A percentile compares a stretch with the other conserved stretches of the same genome.
These are phyloP conservation scores for Turnix velox DNA, from an alignment of 2,113 vertebrate genomes.

Conservation along the genomic window DNA sequence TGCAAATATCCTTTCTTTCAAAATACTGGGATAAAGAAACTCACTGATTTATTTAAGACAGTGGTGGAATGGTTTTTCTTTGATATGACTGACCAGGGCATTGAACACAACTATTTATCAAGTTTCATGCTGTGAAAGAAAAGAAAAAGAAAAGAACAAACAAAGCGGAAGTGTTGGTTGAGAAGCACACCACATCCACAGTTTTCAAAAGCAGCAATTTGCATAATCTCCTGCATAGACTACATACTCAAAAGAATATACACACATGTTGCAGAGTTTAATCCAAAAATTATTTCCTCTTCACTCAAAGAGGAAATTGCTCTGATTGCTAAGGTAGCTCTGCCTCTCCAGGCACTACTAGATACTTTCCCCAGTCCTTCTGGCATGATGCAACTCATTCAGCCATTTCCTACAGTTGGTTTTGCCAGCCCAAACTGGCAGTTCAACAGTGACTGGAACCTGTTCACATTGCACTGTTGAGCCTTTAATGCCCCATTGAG, in stretches of 20 bases:
- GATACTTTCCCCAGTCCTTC: neutral
- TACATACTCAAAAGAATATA: neutral
- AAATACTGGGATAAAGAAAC: neutral
- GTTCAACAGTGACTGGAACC: neutral
- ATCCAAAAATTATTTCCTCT: conserved; percentile 12
- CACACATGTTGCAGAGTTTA: neutral
- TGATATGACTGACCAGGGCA: neutral
- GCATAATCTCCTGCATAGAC: neutral
- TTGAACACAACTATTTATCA: neutral
- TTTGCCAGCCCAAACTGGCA: neutral
- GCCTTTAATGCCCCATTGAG: neutral
- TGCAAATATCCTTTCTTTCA: neutral
- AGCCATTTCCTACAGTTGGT: neutral
- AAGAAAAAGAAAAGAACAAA: neutral
- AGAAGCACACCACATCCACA: neutral
- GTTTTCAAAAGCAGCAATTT: neutral
- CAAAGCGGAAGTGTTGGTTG: neutral
- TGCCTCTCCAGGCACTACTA: neutral
- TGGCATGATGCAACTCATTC: neutral
- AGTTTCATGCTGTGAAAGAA: neutral
- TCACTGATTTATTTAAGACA: neutral
- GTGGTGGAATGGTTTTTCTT: neutral
- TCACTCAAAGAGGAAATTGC: neutral
- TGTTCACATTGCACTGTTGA: neutral
- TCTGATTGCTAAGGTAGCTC: neutral